phyloP scores from a whole-genome alignment of 2,797 vertebrate species.

The Dallia pectoralis region DNA sequence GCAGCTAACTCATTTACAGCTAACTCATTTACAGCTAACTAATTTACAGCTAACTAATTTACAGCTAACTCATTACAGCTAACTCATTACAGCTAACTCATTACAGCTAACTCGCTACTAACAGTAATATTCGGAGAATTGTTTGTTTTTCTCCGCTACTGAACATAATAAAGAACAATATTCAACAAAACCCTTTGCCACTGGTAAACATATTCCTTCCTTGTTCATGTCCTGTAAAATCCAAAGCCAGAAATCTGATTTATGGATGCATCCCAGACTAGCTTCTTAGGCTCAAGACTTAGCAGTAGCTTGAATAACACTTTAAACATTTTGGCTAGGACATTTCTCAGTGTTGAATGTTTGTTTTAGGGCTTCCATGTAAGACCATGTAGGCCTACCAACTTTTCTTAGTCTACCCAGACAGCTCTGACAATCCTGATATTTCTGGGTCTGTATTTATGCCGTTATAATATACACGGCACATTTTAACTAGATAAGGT shows the following conservation, averaged over 20 bases:
- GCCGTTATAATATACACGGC: too few species aligned
- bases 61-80: not conserved
- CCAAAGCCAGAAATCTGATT: constrained; percentile 29
- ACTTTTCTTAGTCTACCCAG: too few species aligned
- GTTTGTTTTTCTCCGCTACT: not conserved
- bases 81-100: not conserved
- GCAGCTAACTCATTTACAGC: not conserved
- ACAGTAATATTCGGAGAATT: not conserved
- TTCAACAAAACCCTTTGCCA: constrained; percentile 7
- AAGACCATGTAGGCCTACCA: not conserved
- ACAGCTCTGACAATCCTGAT: too few species aligned
- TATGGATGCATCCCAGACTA: constrained; percentile 17
- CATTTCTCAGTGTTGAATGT: constrained; percentile 13
- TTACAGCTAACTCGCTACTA: too few species aligned
- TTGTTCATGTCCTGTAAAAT: constrained; percentile 32
- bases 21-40: not conserved
- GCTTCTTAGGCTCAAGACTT: constrained; percentile 31
- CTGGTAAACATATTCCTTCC: constrained; percentile 15
- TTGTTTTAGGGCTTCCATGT: not conserved
- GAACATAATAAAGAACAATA: not conserved
- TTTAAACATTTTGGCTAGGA: not conserved
- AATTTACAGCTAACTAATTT: not conserved
- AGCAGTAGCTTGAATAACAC: constrained; percentile 21
- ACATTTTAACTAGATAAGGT: too few species aligned
- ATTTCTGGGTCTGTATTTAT: too few species aligned